These are phyloP conservation scores for Monomorium pharaonis DNA, from an alignment of 1,140 invertebrate genomes.

Conservation along the genomic window DNA sequence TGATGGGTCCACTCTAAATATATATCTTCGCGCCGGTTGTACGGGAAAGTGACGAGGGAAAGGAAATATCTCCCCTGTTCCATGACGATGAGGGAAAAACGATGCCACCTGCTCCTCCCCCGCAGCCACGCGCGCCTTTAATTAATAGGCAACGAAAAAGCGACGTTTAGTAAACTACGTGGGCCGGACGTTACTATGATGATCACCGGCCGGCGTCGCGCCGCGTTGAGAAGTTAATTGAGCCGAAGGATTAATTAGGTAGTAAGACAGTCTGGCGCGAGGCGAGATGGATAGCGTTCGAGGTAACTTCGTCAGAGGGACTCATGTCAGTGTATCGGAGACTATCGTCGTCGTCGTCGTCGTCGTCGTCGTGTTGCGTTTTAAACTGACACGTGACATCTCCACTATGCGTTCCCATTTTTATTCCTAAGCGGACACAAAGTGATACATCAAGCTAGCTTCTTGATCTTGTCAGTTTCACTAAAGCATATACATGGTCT, in stretches of 20 bases:
- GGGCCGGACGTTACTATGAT: conserved; percentile 27
- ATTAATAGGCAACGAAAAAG: conserved; percentile 70
- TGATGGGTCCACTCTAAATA: conserved; percentile 44
- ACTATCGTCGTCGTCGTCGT: conserved; percentile 57
- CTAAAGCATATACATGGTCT: background rate
- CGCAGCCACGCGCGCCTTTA: conserved; percentile 29
- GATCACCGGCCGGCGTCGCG: conserved; percentile 33
- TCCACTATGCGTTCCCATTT: conserved; percentile 42
- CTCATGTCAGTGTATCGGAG: conserved; percentile 45
- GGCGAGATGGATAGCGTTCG: conserved; percentile 51
- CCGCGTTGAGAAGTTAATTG: conserved; percentile 51
- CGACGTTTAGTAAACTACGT: conserved; percentile 59
- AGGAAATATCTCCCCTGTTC: conserved; percentile 34
- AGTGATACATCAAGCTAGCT: conserved; percentile 54
- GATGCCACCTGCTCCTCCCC: conserved; percentile 47
- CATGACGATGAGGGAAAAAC: conserved; percentile 52
- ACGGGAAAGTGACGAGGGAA: background rate
- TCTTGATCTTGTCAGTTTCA: conserved; percentile 51
- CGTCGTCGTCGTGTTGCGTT: conserved; percentile 45
- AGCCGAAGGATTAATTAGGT: conserved; percentile 64
- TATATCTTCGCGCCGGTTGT: conserved; percentile 47
- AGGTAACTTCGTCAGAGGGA: conserved; percentile 9
- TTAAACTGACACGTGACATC: conserved; percentile 59
- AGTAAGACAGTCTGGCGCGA: conserved; percentile 9
- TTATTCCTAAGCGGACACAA: conserved; percentile 22